Conservation (phyloP, 2,888 invertebrate species). For the Acronicta aceris region DNA sequence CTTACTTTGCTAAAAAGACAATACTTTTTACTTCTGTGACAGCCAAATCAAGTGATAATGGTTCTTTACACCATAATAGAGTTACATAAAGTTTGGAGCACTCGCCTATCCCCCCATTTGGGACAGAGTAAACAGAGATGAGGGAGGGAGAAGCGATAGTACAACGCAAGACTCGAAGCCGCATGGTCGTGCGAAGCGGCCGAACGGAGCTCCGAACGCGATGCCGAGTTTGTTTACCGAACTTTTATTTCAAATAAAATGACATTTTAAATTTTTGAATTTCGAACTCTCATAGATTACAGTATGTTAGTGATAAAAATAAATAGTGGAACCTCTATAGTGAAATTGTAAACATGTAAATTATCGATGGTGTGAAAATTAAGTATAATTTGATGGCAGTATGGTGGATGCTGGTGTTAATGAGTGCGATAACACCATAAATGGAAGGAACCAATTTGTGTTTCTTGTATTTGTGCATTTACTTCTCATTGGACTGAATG, state of each 20-base stretch:
- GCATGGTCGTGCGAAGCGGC: slow-evolving; percentile 77
- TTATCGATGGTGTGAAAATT: slow-evolving; percentile 80
- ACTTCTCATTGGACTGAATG: slow-evolving; percentile 87
- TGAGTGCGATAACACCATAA: slow-evolving; percentile 86
- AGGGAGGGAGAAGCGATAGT: slow-evolving; percentile 85
- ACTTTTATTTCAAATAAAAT: slow-evolving; percentile 68
- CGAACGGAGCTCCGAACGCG: slow-evolving; percentile 58
- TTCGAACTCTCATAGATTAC: slow-evolving; percentile 55
- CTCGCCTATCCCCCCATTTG: slow-evolving; percentile 83
- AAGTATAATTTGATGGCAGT: slow-evolving; percentile 84
- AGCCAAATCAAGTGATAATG: slow-evolving; percentile 64
- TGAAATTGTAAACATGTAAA: slow-evolving; percentile 82
- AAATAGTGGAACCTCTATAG: slow-evolving; percentile 59
- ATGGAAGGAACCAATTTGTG: slow-evolving; percentile 88
- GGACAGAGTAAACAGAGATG: slow-evolving; percentile 84
- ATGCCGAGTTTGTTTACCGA: slow-evolving; percentile 70
- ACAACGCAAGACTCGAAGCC: slow-evolving; percentile 76
- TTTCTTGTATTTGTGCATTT: slow-evolving; percentile 87
- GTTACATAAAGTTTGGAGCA: slow-evolving; percentile 74
- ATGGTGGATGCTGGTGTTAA: slow-evolving; percentile 88
- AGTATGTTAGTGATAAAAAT: slow-evolving; percentile 57
- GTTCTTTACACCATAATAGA: slow-evolving; percentile 72
- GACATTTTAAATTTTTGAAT: slow-evolving; percentile 46
- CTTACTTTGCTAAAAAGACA: slow-evolving; percentile 50
- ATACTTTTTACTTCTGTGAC: slow-evolving; percentile 55